Conservation (phyloP, 1,140 invertebrate genomes). For the Sinonovacula constricta region DNA sequence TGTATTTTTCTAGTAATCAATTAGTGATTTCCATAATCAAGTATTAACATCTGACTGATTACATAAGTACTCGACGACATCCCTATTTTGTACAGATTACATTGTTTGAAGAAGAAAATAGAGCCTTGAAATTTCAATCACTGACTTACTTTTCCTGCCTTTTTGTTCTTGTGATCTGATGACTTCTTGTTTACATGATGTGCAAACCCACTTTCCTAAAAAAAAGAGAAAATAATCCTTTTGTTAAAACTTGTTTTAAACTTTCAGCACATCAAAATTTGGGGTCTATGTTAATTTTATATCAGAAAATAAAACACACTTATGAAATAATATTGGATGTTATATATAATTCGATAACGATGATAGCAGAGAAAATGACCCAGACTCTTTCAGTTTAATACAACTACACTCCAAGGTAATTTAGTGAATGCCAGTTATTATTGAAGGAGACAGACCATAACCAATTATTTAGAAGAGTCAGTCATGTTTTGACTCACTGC, state of each 20-base stretch:
- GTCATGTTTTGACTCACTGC: neutral
- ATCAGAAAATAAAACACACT: neutral
- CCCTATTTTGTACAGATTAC: no score
- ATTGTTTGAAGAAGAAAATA: no score
- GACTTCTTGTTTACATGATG: conserved; percentile 30
- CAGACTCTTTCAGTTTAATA: neutral
- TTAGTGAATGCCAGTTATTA: neutral
- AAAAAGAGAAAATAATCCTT: neutral
- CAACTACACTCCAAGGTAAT: no score
- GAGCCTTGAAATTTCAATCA: no score
- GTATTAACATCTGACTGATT: no score
- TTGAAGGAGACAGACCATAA: neutral
- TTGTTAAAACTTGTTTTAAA: neutral
- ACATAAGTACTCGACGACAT: no score
- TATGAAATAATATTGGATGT: neutral
- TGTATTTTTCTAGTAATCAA: no score
- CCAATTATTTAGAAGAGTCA: neutral
- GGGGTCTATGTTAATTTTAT: neutral
- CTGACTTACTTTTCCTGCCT: neutral
- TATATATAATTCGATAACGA: neutral
- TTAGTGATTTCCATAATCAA: no score
- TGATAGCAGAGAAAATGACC: neutral
- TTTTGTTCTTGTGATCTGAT: conserved; percentile 25
- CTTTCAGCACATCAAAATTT: neutral
- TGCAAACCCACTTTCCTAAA: conserved; percentile 48